Percentiles rank a stretch among this genome's conserved stretches.
These are phyloP conservation scores for Podilymbus podiceps DNA, from an alignment of 2,113 vertebrate species.

Conservation along the genomic window DNA sequence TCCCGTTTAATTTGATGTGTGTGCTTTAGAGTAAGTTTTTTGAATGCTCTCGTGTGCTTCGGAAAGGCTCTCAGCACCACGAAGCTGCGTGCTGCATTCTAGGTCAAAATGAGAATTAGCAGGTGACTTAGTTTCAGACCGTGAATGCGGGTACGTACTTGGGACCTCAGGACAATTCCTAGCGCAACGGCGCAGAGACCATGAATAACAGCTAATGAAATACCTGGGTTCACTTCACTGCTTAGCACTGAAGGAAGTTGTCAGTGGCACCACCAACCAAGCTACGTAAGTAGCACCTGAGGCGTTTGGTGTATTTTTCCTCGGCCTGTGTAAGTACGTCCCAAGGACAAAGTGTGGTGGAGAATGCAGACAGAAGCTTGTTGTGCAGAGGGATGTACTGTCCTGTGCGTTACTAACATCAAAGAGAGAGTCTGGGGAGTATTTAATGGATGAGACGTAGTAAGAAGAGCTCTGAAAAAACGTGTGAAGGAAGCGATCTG, in stretches of 20 bases:
- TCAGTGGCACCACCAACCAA: neutral
- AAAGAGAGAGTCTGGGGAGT: neutral
- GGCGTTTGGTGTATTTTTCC: neutral
- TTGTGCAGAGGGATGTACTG: neutral
- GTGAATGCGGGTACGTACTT: rapidly evolving
- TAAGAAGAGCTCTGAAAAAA: neutral
- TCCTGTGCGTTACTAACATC: rapidly evolving
- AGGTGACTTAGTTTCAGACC: neutral
- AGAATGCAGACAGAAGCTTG: neutral
- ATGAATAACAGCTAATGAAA: neutral
- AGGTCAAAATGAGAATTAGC: neutral
- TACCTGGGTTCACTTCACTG: neutral
- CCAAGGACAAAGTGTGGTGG: neutral
- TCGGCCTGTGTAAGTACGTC: neutral
- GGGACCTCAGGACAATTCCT: neutral
- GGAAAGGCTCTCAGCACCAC: neutral
- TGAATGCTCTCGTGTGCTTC: neutral
- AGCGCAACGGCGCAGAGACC: rapidly evolving
- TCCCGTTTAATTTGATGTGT: neutral
- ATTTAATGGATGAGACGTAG: neutral
- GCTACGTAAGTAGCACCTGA: neutral
- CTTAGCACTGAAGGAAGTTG: neutral
- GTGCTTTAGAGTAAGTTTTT: slow-evolving; percentile 38
- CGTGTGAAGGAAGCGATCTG: neutral
- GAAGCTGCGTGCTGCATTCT: neutral